A percentile compares a stretch with the other conserved stretches of the same genome.
phyloP scores from a whole-genome alignment of 92 coral and sea anemone genomes.

The Pocillopora meandrina region DNA sequence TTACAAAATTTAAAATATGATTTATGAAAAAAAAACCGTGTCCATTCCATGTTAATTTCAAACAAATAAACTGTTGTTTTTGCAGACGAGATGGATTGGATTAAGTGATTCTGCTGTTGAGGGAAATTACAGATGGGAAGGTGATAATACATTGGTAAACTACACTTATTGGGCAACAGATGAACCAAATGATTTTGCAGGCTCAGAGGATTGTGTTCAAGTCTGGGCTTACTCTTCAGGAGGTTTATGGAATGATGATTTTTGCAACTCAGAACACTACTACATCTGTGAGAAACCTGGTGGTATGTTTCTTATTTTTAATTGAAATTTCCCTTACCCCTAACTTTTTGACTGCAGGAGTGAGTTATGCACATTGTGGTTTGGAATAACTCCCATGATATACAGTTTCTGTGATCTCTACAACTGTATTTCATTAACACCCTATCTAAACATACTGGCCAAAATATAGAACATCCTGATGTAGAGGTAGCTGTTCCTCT shows the following conservation, averaged over 20 bases:
- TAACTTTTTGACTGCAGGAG: not conserved
- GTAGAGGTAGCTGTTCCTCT: too few species aligned
- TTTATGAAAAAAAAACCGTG: too few species aligned
- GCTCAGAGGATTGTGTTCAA: slow-evolving; percentile 81
- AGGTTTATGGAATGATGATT: slow-evolving; percentile 91
- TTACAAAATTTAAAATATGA: too few species aligned
- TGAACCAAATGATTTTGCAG: slow-evolving; percentile 78
- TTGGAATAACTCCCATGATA: not conserved
- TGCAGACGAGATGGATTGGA: slow-evolving; percentile 87
- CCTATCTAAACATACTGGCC: too few species aligned
- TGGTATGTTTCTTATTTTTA: slow-evolving; percentile 41
- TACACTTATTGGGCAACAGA: slow-evolving; percentile 84
- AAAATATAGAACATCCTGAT: too few species aligned
- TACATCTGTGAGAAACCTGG: slow-evolving; percentile 89
- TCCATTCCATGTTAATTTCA: too few species aligned
- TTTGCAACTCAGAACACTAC: slow-evolving; percentile 61
- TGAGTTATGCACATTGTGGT: not conserved
- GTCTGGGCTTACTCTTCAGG: slow-evolving; percentile 58
- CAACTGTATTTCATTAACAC: too few species aligned
- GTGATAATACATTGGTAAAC: slow-evolving; percentile 60
- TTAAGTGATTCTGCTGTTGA: slow-evolving; percentile 68
- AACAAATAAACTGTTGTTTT: not conserved
- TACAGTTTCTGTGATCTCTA: too few species aligned
- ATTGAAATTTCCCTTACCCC: not conserved
- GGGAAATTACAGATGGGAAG: slow-evolving; percentile 80